Evolutionary conservation across 2,888 invertebrate species (phyloP).

Genomic region (Tiliacea aurago): DNA sequence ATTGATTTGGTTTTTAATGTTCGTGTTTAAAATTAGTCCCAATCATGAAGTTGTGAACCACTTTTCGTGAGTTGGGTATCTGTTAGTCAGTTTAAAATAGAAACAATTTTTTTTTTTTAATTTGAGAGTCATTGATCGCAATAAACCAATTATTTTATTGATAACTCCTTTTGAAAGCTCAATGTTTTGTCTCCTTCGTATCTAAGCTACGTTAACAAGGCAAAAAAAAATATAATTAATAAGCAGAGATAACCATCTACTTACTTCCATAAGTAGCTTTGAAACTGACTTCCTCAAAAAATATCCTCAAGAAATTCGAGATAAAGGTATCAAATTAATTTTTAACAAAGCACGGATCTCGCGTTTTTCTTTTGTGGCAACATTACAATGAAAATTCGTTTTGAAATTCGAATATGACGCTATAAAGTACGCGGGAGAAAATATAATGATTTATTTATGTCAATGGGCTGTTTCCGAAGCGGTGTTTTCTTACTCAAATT

Average conservation of each 20-base stretch:
- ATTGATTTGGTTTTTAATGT: not conserved
- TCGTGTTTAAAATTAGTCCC: not conserved
- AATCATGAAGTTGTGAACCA: not conserved
- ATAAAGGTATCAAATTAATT: conserved; percentile 89
- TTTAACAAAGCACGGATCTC: conserved; percentile 87
- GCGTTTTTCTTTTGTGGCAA: conserved; percentile 88
- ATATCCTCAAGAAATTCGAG: conserved; percentile 81
- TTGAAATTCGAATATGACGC: conserved; percentile 75
- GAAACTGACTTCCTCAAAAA: conserved; percentile 64
- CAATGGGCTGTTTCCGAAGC: conserved; percentile 85
- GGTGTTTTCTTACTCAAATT: conserved; percentile 87
- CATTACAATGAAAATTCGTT: conserved; percentile 88
- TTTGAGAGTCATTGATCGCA: no score
- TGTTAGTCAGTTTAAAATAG: not conserved
- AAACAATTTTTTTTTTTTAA: no score
- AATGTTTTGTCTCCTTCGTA: conserved; percentile 11
- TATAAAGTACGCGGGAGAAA: conserved; percentile 74
- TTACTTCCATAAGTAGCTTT: conserved; percentile 54
- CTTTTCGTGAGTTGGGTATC: not conserved
- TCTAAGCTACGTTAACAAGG: conserved; percentile 43
- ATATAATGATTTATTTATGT: conserved; percentile 90
- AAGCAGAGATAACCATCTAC: conserved; percentile 51
- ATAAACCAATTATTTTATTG: conserved; percentile 12
- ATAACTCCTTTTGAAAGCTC: not conserved
- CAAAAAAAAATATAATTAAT: conserved; percentile 60